Evolutionary conservation across 2,888 invertebrate genomes (phyloP).

Genomic region (Limnephilus marmoratus): DNA sequence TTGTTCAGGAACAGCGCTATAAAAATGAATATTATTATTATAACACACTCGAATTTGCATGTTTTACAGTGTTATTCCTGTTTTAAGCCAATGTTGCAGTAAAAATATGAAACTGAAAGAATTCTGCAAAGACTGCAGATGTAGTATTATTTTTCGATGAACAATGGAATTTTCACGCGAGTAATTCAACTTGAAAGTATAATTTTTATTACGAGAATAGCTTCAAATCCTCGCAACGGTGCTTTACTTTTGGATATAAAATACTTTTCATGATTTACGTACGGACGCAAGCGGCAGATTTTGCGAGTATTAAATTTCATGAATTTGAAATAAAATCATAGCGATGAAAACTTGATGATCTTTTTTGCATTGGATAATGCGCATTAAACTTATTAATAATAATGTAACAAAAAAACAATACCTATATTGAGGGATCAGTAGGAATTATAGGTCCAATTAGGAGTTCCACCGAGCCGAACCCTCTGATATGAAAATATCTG

Average conservation of each 20-base stretch:
- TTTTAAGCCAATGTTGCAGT: not conserved
- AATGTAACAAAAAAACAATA: too few relatives aligned
- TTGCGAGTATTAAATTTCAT: not conserved
- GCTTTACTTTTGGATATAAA: not conserved
- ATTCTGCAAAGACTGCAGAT: not conserved
- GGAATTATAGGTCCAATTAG: too few relatives aligned
- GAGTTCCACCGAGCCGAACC: too few relatives aligned
- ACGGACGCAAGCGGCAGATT: not conserved
- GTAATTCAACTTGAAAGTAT: not conserved
- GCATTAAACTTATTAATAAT: too few relatives aligned
- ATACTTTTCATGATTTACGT: not conserved
- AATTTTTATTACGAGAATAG: not conserved
- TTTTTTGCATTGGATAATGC: not conserved
- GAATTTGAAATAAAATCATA: not conserved
- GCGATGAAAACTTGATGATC: not conserved
- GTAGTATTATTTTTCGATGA: not conserved
- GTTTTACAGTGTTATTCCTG: not conserved
- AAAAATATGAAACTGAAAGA: not conserved
- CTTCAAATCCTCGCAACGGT: not conserved
- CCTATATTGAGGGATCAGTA: too few relatives aligned
- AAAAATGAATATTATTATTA: not conserved
- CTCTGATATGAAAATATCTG: too few relatives aligned
- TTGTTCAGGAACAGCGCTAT: too few relatives aligned
- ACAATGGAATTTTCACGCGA: not conserved
- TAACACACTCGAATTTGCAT: not conserved